These are phyloP conservation scores for crab-eating macaque (Macaca fascicularis) DNA, from an alignment of 2,113 vertebrate genomes.

Conservation along the genomic window T2T-MFA8v1.1 NC_088381.1:157596001-157596500, in stretches of 20 bases:
- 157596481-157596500: neutral
- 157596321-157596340: neutral
- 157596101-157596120: neutral
- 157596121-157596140: neutral
- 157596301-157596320: neutral
- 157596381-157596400: neutral
- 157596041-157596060: neutral
- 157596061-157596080: neutral
- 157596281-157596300: neutral
- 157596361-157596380: neutral
- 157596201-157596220: neutral
- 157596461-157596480: neutral
- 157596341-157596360: neutral
- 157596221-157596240: neutral
- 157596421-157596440: too few relatives aligned
- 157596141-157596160: neutral
- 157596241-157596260: neutral
- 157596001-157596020: neutral
- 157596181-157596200: constrained; percentile 7
- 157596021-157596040: neutral
- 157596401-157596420: neutral
- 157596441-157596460: neutral
- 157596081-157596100: neutral
- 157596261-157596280: neutral
- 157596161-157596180: neutral